Evolutionary conservation across 2,797 vertebrate genomes (phyloP).

Genomic region (Ammospiza maritima): DNA sequence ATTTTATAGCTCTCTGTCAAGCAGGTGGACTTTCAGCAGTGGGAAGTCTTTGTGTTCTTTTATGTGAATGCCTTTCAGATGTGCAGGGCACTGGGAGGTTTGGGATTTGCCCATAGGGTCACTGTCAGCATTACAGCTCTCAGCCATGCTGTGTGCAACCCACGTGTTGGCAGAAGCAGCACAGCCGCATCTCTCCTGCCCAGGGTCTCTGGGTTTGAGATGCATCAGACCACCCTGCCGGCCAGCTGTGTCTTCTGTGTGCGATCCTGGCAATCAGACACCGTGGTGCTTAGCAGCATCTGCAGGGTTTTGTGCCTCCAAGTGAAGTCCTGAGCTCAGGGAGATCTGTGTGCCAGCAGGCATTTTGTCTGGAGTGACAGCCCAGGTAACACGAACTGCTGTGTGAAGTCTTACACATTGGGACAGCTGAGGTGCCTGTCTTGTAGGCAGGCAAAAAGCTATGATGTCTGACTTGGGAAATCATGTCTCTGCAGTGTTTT

Average conservation of each 20-base stretch:
- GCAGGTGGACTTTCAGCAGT: neutral
- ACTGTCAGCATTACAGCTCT: neutral
- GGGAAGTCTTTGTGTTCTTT: neutral
- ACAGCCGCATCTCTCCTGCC: neutral
- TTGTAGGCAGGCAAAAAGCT: neutral
- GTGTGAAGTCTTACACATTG: neutral
- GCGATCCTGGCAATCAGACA: neutral
- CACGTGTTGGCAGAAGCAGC: neutral
- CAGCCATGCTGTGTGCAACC: neutral
- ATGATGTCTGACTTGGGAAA: neutral
- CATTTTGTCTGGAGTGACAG: neutral
- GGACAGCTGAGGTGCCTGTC: neutral
- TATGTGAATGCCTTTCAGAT: neutral
- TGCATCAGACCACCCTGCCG: neutral
- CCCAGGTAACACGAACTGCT: neutral
- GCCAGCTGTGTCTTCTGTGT: neutral
- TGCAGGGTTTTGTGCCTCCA: neutral
- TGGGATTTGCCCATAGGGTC: fast-evolving
- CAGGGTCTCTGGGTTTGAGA: neutral
- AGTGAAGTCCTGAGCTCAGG: neutral
- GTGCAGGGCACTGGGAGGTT: neutral
- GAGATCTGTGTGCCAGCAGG: neutral
- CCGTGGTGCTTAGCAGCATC: neutral
- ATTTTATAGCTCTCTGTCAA: neutral
- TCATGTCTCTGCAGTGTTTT: neutral